phyloP scores from a whole-genome alignment of 2,888 invertebrate genomes.

The Eristalinus sepulchralis region DNA sequence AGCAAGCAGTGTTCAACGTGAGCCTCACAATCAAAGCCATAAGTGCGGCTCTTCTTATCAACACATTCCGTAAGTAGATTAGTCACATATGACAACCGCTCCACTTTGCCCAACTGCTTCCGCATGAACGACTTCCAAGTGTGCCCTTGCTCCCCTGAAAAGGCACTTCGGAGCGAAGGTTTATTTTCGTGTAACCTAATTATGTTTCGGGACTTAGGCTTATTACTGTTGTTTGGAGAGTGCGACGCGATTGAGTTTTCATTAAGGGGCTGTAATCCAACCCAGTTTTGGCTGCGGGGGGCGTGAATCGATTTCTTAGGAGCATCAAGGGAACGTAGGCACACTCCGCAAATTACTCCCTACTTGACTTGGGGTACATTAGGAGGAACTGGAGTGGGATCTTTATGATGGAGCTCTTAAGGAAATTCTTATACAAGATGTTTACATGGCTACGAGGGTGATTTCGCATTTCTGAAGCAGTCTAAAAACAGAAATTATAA shows the following conservation, averaged over 20 bases:
- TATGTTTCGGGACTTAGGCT: background rate
- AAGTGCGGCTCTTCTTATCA: slow-evolving; percentile 54
- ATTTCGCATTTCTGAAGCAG: background rate
- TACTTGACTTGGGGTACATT: background rate
- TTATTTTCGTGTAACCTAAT: background rate
- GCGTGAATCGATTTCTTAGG: background rate
- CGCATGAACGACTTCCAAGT: slow-evolving; percentile 6
- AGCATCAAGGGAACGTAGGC: background rate
- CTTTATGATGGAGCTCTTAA: background rate
- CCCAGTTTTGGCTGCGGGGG: background rate
- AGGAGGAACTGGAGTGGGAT: background rate
- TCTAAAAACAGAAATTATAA: background rate
- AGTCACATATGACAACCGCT: slow-evolving; percentile 25
- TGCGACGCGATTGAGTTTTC: background rate
- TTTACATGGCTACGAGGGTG: background rate
- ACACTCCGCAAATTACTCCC: background rate
- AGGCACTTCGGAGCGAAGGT: background rate
- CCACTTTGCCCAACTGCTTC: background rate
- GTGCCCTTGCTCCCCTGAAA: background rate
- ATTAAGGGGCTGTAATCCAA: background rate
- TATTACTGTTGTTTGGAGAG: background rate
- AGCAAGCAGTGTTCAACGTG: slow-evolving; percentile 76
- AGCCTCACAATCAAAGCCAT: slow-evolving; percentile 65
- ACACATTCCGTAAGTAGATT: slow-evolving; percentile 75
- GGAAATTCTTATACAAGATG: background rate